Conservation (phyloP, 2,113 vertebrate genomes). For the Anarhynchus alexandrinus region DNA sequence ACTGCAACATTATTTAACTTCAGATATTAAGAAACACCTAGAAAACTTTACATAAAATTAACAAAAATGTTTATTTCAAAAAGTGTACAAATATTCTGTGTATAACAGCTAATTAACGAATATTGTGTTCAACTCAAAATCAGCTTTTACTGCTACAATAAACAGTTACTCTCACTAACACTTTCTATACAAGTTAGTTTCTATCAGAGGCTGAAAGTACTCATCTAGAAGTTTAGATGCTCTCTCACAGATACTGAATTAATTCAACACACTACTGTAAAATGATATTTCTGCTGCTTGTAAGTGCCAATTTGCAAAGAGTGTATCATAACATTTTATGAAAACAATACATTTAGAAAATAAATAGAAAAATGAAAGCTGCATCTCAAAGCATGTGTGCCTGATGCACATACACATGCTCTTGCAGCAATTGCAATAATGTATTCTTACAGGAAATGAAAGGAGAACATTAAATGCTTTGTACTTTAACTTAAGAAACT, state of each 20-base stretch:
- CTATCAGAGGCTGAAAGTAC: neutral
- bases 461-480: constrained; percentile 35
- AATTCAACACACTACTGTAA: neutral
- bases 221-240: neutral
- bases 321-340: neutral
- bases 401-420: constrained; percentile 1
- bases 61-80: constrained; percentile 7
- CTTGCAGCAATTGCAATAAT: constrained; percentile 16
- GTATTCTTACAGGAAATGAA: constrained; percentile 24
- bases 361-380: constrained; percentile 7
- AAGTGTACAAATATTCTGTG: neutral
- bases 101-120: neutral
- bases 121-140: neutral
- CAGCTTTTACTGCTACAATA: neutral
- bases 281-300: neutral
- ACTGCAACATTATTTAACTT: neutral
- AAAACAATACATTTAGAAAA: constrained; percentile 6
- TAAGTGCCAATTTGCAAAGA: neutral
- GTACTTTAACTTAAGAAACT: constrained; percentile 36
- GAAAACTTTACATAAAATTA: neutral
- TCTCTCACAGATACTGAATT: neutral
- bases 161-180: neutral
- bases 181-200: neutral
- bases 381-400: neutral
- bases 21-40: neutral